Percentiles rank a stretch among this genome's conserved stretches.
Conservation (phyloP, 2,888 invertebrate genomes). For the Coleophora flavipennella region DNA sequence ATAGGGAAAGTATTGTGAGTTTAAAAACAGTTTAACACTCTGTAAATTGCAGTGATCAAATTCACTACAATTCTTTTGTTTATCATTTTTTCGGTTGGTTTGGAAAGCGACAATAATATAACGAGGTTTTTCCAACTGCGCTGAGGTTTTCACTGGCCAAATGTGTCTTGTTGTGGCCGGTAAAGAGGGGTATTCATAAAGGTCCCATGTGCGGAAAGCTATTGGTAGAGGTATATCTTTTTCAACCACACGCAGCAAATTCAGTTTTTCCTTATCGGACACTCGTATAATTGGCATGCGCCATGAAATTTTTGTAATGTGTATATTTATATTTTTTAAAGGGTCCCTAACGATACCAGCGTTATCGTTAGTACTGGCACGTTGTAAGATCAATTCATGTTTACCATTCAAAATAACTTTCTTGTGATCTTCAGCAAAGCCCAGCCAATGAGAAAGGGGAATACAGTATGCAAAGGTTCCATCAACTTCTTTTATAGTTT, state of each 20-base stretch:
- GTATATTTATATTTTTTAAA: constrained; percentile 7
- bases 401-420: constrained; percentile 35
- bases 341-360: constrained; percentile 12
- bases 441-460: constrained; percentile 8
- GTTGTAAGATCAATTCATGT: too few species aligned
- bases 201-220: constrained; percentile 33
- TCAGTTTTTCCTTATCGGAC: constrained; percentile 10
- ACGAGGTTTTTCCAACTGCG: constrained; percentile 32
- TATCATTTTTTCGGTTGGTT: constrained; percentile 28
- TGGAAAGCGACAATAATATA: constrained; percentile 24
- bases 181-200: constrained; percentile 33
- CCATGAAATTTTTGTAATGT: constrained; percentile 13
- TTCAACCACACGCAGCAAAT: constrained; percentile 13
- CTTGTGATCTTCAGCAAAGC: constrained; percentile 25
- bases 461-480: constrained; percentile 17
- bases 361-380: constrained; percentile 26
- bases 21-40: too few species aligned
- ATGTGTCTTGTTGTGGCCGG: constrained; percentile 25
- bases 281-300: constrained; percentile 11
- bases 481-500: constrained; percentile 16
- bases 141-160: constrained; percentile 28
- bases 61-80: constrained; percentile 5
- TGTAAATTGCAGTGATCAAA: constrained; percentile 18
- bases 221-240: constrained; percentile 25
- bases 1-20: too few species aligned